Evolutionary conservation across 1,140 invertebrate genomes (phyloP).

Genomic region (Pristionchus pacificus): DNA sequence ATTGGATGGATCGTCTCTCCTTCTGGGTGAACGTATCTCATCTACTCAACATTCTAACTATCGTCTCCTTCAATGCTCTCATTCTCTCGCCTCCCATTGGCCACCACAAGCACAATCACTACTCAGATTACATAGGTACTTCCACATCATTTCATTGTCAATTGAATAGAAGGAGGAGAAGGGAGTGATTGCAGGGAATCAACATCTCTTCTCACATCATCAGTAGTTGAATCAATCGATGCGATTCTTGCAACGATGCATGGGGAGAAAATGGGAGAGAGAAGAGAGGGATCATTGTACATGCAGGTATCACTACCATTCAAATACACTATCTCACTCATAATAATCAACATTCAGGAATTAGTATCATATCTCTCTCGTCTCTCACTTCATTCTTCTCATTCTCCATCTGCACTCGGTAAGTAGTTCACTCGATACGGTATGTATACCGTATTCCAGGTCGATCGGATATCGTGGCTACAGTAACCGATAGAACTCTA

Average conservation of each 20-base stretch:
- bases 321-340: no score
- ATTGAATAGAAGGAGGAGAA: neutral
- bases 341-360: no score
- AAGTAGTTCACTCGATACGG: neutral
- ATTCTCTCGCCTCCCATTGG: neutral
- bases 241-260: neutral
- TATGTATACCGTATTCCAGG: neutral
- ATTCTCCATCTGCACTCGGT: no score
- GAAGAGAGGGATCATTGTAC: neutral
- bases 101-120: neutral
- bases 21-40: neutral
- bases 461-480: neutral
- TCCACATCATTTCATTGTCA: no score
- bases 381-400: no score
- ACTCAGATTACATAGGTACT: neutral
- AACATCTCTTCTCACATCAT: neutral
- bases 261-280: neutral
- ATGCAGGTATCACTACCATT: slow-evolving; percentile 1
- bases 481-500: neutral
- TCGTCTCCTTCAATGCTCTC: neutral
- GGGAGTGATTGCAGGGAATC: neutral
- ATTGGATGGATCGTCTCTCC: neutral
- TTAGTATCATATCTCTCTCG: no score
- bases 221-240: neutral
- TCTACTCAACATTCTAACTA: neutral